Conservation (phyloP, 2,113 vertebrate species). For the Myodes glareolus region DNA sequence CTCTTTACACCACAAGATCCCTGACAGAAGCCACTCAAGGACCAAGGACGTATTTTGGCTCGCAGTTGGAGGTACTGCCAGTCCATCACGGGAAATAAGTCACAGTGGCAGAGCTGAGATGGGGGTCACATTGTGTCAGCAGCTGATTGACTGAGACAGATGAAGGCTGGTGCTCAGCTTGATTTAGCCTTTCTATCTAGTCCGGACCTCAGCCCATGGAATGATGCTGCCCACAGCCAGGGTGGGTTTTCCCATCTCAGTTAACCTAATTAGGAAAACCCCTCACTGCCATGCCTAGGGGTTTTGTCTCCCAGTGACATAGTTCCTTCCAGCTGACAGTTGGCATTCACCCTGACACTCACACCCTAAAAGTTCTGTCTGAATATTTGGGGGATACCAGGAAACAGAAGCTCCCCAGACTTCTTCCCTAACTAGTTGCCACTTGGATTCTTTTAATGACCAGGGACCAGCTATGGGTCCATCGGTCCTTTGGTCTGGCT, state of each 20-base stretch:
- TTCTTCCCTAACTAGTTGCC: background rate
- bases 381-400: background rate
- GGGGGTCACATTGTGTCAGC: background rate
- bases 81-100: background rate
- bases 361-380: background rate
- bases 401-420: background rate
- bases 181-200: background rate
- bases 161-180: background rate
- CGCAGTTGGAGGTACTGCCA: background rate
- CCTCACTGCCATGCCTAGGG: background rate
- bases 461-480: background rate
- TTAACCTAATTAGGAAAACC: background rate
- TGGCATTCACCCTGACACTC: background rate
- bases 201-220: background rate
- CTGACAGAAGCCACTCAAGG: background rate
- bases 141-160: background rate
- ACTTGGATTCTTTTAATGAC: background rate
- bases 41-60: background rate
- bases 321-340: background rate
- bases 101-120: background rate
- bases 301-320: background rate
- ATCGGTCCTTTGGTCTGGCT: background rate
- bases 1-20: background rate
- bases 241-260: background rate
- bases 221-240: background rate